These are phyloP conservation scores for Biston stratarius DNA, from an alignment of 2,888 invertebrate genomes.

Conservation along the genomic window DNA sequence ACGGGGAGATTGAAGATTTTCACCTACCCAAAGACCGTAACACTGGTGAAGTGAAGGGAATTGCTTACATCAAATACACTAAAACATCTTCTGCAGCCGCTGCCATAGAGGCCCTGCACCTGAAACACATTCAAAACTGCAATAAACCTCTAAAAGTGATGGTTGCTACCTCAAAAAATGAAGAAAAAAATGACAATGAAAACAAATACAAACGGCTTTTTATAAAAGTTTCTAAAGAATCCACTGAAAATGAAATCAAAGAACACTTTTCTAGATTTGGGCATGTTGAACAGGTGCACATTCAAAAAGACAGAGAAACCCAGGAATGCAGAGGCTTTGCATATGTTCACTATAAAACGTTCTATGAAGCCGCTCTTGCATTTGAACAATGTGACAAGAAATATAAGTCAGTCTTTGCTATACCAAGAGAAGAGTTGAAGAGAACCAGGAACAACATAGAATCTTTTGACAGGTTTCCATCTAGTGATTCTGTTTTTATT, in stretches of 20 bases:
- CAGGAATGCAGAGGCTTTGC: slow-evolving; percentile 95
- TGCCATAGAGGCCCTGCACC: slow-evolving; percentile 95
- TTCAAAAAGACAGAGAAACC: slow-evolving; percentile 93
- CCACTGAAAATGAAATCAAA: slow-evolving; percentile 91
- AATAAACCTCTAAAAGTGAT: slow-evolving; percentile 95
- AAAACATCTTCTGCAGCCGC: slow-evolving; percentile 96
- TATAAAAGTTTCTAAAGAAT: slow-evolving; percentile 93
- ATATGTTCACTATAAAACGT: slow-evolving; percentile 93
- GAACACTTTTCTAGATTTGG: slow-evolving; percentile 96
- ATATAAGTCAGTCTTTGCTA: slow-evolving; percentile 96
- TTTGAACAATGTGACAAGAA: slow-evolving; percentile 95
- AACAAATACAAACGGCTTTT: slow-evolving; percentile 90
- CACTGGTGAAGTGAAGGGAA: slow-evolving; percentile 95
- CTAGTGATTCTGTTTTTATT: slow-evolving; percentile 44
- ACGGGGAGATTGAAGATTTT: slow-evolving; percentile 94
- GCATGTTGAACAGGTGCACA: slow-evolving; percentile 89
- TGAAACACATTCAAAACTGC: slow-evolving; percentile 90
- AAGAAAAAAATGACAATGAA: slow-evolving; percentile 61
- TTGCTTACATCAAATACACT: slow-evolving; percentile 95
- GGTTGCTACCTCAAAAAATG: slow-evolving; percentile 89
- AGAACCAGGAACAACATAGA: slow-evolving; percentile 68
- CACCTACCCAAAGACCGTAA: slow-evolving; percentile 95
- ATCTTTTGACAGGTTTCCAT: slow-evolving; percentile 49
- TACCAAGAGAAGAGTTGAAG: slow-evolving; percentile 89
- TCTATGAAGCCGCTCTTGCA: slow-evolving; percentile 94